A percentile compares a stretch with the other conserved stretches of the same genome.
These are phyloP conservation scores for Crocallis elinguaria DNA, from an alignment of 2,888 invertebrate genomes.

Conservation along the genomic window DNA sequence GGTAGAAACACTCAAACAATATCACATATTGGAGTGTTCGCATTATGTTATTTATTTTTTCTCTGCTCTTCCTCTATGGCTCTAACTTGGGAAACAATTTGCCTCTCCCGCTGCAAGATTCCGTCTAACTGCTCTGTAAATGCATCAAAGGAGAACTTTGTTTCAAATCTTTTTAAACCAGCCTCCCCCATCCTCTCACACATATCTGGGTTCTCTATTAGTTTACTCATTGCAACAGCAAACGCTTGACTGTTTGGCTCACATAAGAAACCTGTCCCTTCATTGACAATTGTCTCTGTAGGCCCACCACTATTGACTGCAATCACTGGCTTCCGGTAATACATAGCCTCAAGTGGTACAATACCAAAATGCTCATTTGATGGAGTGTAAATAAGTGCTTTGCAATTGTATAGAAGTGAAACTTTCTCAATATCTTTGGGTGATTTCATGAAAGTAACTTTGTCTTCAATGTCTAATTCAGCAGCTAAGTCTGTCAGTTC, in stretches of 20 bases:
- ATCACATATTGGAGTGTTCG: conserved; percentile 74
- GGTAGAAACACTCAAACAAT: conserved; percentile 74
- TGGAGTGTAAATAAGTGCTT: conserved; percentile 96
- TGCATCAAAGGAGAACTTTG: conserved; percentile 92
- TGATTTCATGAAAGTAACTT: conserved; percentile 94
- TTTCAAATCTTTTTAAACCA: conserved; percentile 90
- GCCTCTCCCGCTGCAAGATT: conserved; percentile 74
- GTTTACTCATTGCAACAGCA: conserved; percentile 89
- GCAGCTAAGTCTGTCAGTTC: conserved; percentile 89
- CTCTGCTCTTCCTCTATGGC: conserved; percentile 71
- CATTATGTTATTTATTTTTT: conserved; percentile 74
- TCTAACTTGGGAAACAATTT: conserved; percentile 71
- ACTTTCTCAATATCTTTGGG: conserved; percentile 94
- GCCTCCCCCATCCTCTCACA: conserved; percentile 89
- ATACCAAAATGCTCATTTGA: conserved; percentile 99
- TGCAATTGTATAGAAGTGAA: conserved; percentile 89
- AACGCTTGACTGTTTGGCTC: conserved; percentile 88
- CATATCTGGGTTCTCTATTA: conserved; percentile 86
- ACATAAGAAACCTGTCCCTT: conserved; percentile 92
- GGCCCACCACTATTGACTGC: conserved; percentile 98
- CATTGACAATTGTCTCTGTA: conserved; percentile 93
- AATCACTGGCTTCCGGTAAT: conserved; percentile 95
- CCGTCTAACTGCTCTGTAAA: conserved; percentile 89
- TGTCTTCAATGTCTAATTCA: conserved; percentile 87
- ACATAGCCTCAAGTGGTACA: conserved; percentile 99